Conservation (phyloP, 2,888 invertebrate species). For the Campaea margaritaria region DNA sequence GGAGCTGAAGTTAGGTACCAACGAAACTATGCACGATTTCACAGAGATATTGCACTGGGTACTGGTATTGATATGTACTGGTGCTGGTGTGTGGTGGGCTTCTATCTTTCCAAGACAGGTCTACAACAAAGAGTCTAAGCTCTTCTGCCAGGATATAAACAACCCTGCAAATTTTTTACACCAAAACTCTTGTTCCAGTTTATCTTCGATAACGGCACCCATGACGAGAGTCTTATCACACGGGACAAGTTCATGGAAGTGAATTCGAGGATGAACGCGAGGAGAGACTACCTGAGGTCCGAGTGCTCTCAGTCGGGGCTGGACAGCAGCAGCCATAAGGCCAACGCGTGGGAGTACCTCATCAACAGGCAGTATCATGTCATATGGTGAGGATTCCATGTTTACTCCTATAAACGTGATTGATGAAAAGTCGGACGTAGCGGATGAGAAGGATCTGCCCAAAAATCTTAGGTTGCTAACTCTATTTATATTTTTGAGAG, state of each 20-base stretch:
- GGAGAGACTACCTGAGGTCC: conserved; percentile 84
- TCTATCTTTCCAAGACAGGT: too few species aligned
- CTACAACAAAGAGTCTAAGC: not conserved
- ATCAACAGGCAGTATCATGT: conserved; percentile 92
- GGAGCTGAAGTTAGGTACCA: too few species aligned
- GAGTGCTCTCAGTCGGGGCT: conserved; percentile 87
- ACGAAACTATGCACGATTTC: too few species aligned
- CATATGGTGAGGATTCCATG: conserved; percentile 86
- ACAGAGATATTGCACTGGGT: too few species aligned
- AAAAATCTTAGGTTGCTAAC: not conserved
- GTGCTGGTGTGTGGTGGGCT: too few species aligned
- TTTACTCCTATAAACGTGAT: too few species aligned
- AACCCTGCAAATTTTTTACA: not conserved
- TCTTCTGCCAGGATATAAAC: conserved; percentile 1
- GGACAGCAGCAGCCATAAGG: conserved; percentile 87
- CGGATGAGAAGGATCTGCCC: not conserved
- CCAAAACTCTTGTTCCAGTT: conserved; percentile 72
- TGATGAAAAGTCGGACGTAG: too few species aligned
- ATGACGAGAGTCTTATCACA: conserved; percentile 70
- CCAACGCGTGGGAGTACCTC: conserved; percentile 94
- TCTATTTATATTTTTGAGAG: too few species aligned
- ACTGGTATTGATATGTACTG: too few species aligned
- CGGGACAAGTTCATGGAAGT: conserved; percentile 85
- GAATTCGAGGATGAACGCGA: conserved; percentile 84
- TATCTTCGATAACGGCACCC: conserved; percentile 76